These are phyloP conservation scores for Eolophus roseicapilla DNA, from an alignment of 2,113 vertebrate species.

Conservation along the genomic window DNA sequence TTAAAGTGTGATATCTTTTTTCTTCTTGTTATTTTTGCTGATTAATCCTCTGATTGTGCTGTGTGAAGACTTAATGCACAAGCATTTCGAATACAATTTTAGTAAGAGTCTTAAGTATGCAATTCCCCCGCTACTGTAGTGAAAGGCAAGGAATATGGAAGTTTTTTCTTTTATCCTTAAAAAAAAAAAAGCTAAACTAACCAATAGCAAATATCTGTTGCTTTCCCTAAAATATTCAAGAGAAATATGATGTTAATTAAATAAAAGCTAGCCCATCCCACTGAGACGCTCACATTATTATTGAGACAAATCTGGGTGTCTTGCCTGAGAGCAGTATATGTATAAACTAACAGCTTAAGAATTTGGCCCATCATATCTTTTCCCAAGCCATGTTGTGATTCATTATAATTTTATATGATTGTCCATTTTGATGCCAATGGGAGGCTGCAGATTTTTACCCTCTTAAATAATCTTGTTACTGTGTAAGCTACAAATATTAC, in stretches of 20 bases:
- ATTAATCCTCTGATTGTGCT: neutral
- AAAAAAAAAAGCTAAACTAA: neutral
- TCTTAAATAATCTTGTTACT: constrained; percentile 30
- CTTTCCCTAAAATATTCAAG: neutral
- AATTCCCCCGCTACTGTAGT: neutral
- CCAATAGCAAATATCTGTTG: neutral
- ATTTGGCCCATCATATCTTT: neutral
- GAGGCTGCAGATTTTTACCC: constrained; percentile 24
- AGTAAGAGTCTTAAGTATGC: neutral
- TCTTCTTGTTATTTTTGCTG: neutral
- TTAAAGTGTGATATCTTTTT: neutral
- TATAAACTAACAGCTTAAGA: constrained; percentile 37
- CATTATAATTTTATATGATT: constrained; percentile 14
- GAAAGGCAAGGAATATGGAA: neutral
- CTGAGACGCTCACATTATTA: neutral
- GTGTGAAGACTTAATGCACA: neutral
- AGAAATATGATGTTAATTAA: neutral
- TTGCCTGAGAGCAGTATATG: neutral
- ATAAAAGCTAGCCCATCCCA: neutral
- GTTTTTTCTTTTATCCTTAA: neutral
- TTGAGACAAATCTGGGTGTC: neutral
- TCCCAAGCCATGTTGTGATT: constrained; percentile 25
- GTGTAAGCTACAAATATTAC: neutral
- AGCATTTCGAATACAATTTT: neutral
- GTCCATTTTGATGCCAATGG: constrained; percentile 19